Base-by-base conservation (phyloP, 2,797 vertebrate species). In the Pipistrellus pygmaeus region DNA sequence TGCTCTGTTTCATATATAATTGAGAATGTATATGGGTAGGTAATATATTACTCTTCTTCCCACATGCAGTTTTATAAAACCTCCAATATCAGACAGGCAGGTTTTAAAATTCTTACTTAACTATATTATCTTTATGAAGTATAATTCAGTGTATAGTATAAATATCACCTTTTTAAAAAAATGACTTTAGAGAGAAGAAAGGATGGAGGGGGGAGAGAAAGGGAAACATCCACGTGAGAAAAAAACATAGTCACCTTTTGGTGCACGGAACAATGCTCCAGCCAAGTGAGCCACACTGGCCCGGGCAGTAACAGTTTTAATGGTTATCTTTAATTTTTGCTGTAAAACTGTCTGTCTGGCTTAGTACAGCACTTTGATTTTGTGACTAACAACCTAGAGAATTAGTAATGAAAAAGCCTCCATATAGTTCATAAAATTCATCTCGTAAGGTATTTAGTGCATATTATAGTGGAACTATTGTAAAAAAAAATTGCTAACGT, bases 311-410 rank as follows among this genome's bases (percentile, higher is more conserved):
- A 17, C n/a, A 68, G 44, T 93, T 94, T 69, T 75, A 66, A 87
- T 84, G 17, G 27, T 80, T 77, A 81, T 93, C 55, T 91, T 95
- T 77, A 87, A 78, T 87, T 32, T 69, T 85, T 81, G 25, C 55
- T 75, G 23, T 72, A 86, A 82, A 85, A n/a, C n/a, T 93, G 27
- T 83, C 51, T 69, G n/a, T 87, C 51, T 69, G n/a, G 38, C 72
- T 91, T 91, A 88, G 27, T 44, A 14, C 3, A 71, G 21, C 27
- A 83, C n/a, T 92, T 89, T 73, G 27, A 93, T 85, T 89, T 83
- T 77, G 30, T 53, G 89, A 95, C 72, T 78, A 85, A 48, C 76
- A 90, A 80, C 30, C 18, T 71, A 71, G 25, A 83, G 23, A 82
- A 32, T 60, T 62, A 12, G 30, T 38, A 51, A 38, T 23, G 51